These are phyloP conservation scores for Crocuta crocuta DNA, from an alignment of 2,113 vertebrate genomes.

Conservation along the genomic window DNA sequence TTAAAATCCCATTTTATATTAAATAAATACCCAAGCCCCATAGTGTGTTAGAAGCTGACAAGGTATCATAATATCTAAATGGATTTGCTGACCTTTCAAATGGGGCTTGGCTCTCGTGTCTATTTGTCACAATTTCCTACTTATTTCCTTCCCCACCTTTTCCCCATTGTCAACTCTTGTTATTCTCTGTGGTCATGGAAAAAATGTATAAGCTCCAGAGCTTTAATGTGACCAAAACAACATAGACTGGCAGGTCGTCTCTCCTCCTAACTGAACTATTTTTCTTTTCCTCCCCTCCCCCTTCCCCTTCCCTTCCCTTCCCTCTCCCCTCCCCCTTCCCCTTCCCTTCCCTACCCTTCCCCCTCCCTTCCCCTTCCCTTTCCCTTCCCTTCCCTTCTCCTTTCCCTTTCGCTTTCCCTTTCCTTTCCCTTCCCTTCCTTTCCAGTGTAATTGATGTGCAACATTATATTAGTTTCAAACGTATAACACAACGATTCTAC, in stretches of 20 bases:
- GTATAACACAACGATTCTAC: not conserved
- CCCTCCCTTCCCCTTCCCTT: no score
- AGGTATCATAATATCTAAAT: constrained; percentile 61
- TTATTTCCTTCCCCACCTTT: constrained; percentile 82
- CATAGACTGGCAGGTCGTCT: constrained; percentile 63
- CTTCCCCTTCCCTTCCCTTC: no score
- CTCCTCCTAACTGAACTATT: constrained; percentile 63
- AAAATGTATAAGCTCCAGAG: constrained; percentile 81
- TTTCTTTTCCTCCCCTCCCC: not conserved
- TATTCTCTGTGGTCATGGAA: constrained; percentile 82
- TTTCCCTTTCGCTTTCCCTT: no score
- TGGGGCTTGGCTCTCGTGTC: constrained; percentile 40
- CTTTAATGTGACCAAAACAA: constrained; percentile 81
- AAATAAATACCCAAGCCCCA: constrained; percentile 34
- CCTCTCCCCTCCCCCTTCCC: no score
- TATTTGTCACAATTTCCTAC: constrained; percentile 82
- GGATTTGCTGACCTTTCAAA: constrained; percentile 70
- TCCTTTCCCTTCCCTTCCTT: no score
- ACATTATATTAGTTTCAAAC: not conserved
- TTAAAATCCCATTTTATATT: constrained; percentile 54
- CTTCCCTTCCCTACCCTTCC: no score
- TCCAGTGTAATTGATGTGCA: not conserved
- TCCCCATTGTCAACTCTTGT: constrained; percentile 85
- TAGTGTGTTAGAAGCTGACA: constrained; percentile 41
- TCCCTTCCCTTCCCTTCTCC: no score